A percentile compares a stretch with the other conserved stretches of the same genome.
Evolutionary conservation across 2,888 invertebrate species (phyloP).

Genomic region (Ametastegia equiseti): DNA sequence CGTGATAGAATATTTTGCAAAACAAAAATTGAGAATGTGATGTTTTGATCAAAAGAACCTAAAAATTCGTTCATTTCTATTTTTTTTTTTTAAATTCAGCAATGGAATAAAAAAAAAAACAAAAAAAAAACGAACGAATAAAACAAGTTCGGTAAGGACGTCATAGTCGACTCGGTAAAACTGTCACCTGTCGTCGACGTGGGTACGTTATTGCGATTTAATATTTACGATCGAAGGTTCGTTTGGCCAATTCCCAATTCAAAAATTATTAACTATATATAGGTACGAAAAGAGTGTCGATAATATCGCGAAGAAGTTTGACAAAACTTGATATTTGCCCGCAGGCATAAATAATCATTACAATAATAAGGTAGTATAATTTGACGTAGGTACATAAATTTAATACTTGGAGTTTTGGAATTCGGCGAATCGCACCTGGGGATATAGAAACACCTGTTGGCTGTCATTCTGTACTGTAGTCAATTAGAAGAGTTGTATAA

Average conservation of each 20-base stretch:
- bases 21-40: too few relatives aligned
- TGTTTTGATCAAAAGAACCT: too few relatives aligned
- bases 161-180: not conserved
- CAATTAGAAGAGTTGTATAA: too few relatives aligned
- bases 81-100: not conserved
- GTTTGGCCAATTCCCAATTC: constrained; percentile 19
- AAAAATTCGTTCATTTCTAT: not conserved
- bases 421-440: too few relatives aligned
- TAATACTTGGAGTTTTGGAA: too few relatives aligned
- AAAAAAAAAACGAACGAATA: not conserved
- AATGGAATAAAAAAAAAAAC: not conserved
- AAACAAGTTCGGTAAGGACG: not conserved
- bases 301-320: not conserved
- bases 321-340: too few relatives aligned
- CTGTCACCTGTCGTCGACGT: constrained; percentile 12
- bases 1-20: too few relatives aligned
- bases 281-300: not conserved
- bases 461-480: too few relatives aligned
- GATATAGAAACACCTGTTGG: too few relatives aligned
- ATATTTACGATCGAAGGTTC: not conserved
- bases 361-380: too few relatives aligned
- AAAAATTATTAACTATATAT: not conserved
- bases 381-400: too few relatives aligned
- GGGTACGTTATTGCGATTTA: not conserved
- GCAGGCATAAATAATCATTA: too few relatives aligned